Evolutionary conservation across 2,888 invertebrate genomes (phyloP), one percentile per base, ranked within the genome.

Genomic region (Temnothorax unifasciatus): DNA sequence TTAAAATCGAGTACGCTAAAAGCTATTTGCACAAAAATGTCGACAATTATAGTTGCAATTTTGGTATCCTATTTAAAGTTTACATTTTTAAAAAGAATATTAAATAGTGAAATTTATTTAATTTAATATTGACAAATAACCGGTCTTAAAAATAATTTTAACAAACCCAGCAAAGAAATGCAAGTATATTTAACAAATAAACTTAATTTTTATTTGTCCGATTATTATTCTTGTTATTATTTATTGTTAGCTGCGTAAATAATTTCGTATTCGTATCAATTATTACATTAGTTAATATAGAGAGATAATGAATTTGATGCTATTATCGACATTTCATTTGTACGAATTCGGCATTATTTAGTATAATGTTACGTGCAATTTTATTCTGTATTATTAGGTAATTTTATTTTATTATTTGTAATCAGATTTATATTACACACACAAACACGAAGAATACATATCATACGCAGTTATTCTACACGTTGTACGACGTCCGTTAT

Each of bases 31-130:
- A 18, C 21, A 3, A 21, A 21, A 75, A 21, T 63, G 38, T 63
- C 47, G n/a, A 63, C 29, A 47, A 47, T 75, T 75, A 47, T 15
- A n/a, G 3, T 34, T 63, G 50, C 21, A 6, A 63, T 63, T 75
- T 15, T 63, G 15, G 15, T 34, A 21, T 3, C 3, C 6, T 13
- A 6, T 47, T 34, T 74, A 54, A 3, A 57, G 8, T 54, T 38
- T 38, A 34, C 8, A 6, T 38, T 0, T 11, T 74, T 29, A 34
- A 34, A 63, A 25, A 50, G 3, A 15, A 15, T 13, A 34, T 50
- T 29, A 50, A 52, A 54, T 69, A n/a, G 29, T 9, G 4, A 41
- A 41, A 54, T 57, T 57, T 3, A 57, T 57, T 52, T 52, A 34
- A 68, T 18, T 54, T 5, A 41, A 29, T 29, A 18, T 50, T 4